Conservation (phyloP, 1,140 invertebrate species). For the Colletes latitarsis region DNA sequence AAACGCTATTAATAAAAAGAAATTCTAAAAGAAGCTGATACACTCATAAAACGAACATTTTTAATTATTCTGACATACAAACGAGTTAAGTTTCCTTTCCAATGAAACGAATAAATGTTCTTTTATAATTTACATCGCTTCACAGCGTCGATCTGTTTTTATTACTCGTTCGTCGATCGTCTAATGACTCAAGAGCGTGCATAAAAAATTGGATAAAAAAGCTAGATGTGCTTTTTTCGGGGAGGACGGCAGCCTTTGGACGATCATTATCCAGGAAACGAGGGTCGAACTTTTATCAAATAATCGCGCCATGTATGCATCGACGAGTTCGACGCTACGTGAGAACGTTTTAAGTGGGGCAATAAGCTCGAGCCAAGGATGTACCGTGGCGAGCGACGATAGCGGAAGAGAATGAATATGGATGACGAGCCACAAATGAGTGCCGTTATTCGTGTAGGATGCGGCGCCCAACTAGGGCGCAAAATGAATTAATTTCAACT, state of each 20-base stretch:
- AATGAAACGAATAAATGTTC: no score
- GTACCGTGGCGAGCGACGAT: slow-evolving; percentile 61
- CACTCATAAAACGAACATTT: no score
- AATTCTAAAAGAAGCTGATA: no score
- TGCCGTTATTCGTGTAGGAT: slow-evolving; percentile 57
- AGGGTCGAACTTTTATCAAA: not conserved
- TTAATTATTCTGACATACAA: no score
- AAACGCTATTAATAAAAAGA: no score
- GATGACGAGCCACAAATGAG: slow-evolving; percentile 67
- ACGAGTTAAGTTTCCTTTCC: no score
- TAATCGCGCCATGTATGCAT: slow-evolving; percentile 58
- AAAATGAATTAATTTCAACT: slow-evolving; percentile 72
- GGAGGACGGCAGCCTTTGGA: not conserved
- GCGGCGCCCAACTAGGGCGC: slow-evolving; percentile 59
- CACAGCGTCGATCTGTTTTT: no score
- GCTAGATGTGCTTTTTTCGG: no score
- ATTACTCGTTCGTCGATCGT: no score
- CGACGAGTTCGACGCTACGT: slow-evolving; percentile 46
- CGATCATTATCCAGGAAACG: not conserved
- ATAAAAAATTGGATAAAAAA: no score
- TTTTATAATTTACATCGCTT: no score
- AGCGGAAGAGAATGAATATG: slow-evolving; percentile 68
- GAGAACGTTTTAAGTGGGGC: slow-evolving; percentile 69
- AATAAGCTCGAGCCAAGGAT: slow-evolving; percentile 56
- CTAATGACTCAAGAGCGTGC: no score